These are phyloP conservation scores for Enteromius unitaeniatus DNA, from an alignment of 2,797 vertebrate genomes.

Conservation along the genomic window DNA sequence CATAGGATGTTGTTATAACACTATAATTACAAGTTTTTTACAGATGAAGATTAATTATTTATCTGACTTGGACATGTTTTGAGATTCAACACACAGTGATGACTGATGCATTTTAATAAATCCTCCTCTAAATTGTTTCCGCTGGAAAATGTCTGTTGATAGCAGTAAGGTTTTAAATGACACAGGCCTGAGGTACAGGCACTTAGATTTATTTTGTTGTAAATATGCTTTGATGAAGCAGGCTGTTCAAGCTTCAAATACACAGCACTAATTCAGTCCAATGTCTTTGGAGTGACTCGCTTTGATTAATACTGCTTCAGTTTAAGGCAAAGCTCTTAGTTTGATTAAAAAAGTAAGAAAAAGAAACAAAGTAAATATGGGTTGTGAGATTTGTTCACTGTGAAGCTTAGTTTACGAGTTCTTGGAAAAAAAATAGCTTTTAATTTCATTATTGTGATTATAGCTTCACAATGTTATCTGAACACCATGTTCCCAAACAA, in stretches of 20 bases:
- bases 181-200: constrained; percentile 42
- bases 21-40: neutral
- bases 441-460: constrained; percentile 48
- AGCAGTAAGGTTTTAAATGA: constrained; percentile 60
- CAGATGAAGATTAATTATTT: neutral
- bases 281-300: constrained; percentile 30
- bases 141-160: constrained; percentile 22
- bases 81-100: neutral
- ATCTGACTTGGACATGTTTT: neutral
- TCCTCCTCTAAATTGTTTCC: constrained; percentile 47
- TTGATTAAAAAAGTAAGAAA: constrained; percentile 61
- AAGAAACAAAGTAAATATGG: constrained; percentile 36
- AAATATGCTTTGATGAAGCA: constrained; percentile 60
- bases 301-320: constrained; percentile 64
- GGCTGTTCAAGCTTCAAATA: constrained; percentile 14
- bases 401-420: constrained; percentile 22
- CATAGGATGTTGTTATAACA: neutral
- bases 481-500: constrained; percentile 18
- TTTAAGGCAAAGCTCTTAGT: constrained; percentile 66
- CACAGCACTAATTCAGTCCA: constrained; percentile 58
- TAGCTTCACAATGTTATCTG: constrained; percentile 1
- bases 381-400: constrained; percentile 13
- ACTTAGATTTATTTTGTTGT: constrained; percentile 61
- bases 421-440: constrained; percentile 5
- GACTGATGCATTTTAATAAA: constrained; percentile 60